Evolutionary conservation across 2,888 invertebrate genomes (phyloP), one percentile per base, ranked within the genome.

Genomic region (Quadroppia sp.): DNA sequence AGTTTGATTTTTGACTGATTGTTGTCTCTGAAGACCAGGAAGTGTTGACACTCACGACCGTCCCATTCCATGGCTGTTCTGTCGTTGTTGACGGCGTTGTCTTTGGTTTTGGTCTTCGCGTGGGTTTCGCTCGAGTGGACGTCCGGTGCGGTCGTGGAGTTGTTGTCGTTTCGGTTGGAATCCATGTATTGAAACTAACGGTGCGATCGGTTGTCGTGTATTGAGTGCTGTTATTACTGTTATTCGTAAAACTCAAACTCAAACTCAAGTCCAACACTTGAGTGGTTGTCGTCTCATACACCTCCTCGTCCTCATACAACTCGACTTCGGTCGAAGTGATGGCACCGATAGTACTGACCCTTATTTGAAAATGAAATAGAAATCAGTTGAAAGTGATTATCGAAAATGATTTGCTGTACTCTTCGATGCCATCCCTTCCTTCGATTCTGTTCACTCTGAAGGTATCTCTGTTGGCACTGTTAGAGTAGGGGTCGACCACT

Each of bases 11-110:
- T 73, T 45, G 25, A 25, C 64, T 73, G 36, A 64, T 40, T 67
- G 42, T 30, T n/a, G 20, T 67, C 17, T 40, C 67, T 20, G 67
- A 42, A 30, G 67, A 67, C 67, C 36, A 67, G 17, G 36, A 40
- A 36, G 42, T 67, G 23, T 40, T 71, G 7, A 45, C 36, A 71
- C 50, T 45, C 15, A 71, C 36, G n/a, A 53, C 17, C 2, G 71
- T 42, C 4, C 56, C 50, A 32, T 53, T 71, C 36, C 42, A 48
- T 1, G 36, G 32, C 15, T 67, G n/a, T 17, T 50, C 56, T 30
- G 73, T 61, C 67, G 76, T 80, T 32, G 74, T 76, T 6, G 76
- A 56, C 71, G 74, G 74, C 25, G 77, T 73, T 59, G 71, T 45
- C 9, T 73, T 67, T n/a, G 75, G 67, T 9, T 76, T 76, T 30